Evolutionary conservation across 1,140 invertebrate genomes (phyloP).

Genomic region (Panagrolaimus sp.): DNA sequence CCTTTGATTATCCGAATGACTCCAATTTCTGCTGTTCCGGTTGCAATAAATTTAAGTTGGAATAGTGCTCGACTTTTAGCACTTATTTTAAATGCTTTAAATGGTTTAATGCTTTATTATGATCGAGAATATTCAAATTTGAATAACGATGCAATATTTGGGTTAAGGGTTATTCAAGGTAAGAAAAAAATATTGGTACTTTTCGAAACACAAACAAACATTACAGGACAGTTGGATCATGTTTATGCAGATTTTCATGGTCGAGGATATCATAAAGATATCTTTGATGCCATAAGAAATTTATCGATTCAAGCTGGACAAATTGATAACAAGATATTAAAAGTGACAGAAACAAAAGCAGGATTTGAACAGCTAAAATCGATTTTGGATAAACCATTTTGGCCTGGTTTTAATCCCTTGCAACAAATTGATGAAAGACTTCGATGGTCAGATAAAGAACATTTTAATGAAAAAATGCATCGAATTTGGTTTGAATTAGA

Average conservation of each 20-base stretch:
- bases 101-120: background rate
- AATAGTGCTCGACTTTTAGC: constrained; percentile 9
- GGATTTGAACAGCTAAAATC: background rate
- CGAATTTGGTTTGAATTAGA: background rate
- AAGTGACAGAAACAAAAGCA: background rate
- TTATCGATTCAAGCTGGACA: background rate
- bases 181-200: background rate
- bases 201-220: background rate
- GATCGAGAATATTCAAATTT: background rate
- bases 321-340: background rate
- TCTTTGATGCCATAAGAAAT: background rate
- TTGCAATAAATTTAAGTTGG: background rate
- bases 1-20: background rate
- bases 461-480: background rate
- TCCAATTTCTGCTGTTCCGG: background rate
- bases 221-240: background rate
- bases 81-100: constrained; percentile 2
- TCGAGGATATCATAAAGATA: background rate
- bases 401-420: background rate
- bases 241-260: background rate
- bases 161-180: background rate
- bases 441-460: constrained; percentile 1
- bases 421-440: constrained; percentile 16
- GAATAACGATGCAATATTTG: background rate
- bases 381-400: background rate